Conservation (phyloP, 2,113 vertebrate genomes). For the Taurulus bubalis region DNA sequence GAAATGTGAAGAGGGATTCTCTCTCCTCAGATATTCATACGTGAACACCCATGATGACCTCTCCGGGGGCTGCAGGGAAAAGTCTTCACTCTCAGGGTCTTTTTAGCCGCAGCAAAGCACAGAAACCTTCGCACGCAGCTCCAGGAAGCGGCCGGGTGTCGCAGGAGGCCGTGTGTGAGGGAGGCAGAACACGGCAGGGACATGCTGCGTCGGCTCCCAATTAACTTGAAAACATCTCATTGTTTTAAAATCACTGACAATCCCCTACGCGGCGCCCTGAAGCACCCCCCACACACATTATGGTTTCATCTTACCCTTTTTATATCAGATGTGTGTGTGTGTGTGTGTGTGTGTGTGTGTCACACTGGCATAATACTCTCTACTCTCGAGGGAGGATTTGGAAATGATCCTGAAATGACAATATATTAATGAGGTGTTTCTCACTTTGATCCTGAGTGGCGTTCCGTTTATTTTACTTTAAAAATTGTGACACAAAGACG, state of each 20-base stretch:
- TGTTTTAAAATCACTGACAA: constrained; percentile 51
- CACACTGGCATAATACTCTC: not conserved
- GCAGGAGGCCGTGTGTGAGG: constrained; percentile 34
- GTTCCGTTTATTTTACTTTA: not conserved
- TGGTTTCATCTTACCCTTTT: constrained; percentile 24
- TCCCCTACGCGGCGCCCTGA: not conserved
- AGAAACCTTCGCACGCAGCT: constrained; percentile 32
- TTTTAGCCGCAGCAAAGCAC: constrained; percentile 49
- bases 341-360: not conserved
- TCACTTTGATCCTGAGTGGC: not conserved
- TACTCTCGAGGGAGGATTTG: not conserved
- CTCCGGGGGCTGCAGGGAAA: not conserved
- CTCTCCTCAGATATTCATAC: not conserved
- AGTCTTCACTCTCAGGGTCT: constrained; percentile 42
- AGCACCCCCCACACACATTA: constrained; percentile 9
- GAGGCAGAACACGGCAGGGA: constrained; percentile 42
- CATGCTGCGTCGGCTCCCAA: constrained; percentile 61
- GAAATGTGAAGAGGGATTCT: constrained; percentile 16
- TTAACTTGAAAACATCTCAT: constrained; percentile 51
- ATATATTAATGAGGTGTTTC: not conserved
- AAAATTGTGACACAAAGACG: not conserved
- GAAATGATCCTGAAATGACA: not conserved
- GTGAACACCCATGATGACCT: constrained; percentile 37
- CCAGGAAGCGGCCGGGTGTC: constrained; percentile 31
- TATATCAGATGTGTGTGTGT: not conserved